Base-by-base conservation (phyloP, 2,797 vertebrate genomes). In the Toxotes lorentzi region DNA sequence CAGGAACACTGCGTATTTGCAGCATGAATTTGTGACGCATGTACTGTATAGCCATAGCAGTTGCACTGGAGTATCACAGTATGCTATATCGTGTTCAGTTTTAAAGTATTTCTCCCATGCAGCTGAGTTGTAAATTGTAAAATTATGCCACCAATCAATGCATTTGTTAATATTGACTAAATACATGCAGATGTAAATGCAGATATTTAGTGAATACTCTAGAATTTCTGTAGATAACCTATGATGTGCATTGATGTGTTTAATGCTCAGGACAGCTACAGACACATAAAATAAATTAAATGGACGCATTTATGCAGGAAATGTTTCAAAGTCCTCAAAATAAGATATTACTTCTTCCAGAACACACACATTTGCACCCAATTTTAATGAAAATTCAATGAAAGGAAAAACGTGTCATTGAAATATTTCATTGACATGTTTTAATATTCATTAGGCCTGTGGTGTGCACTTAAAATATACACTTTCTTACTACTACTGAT, bases 11-110 rank as follows among this genome's bases (percentile, higher is more conserved):
- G 63, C 5, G 43, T 48, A 35, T 72, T 45, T 76, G 57, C 54
- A 78, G 51, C 35, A 54, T 67, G n/a, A n/a, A 30, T 81, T 50
- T 73, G 17, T 68, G 21, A 54, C 35, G 47, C 47, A 65, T 54
- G 8, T 61, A 30, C 3, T 0, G 8, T 30, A 34, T 0, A 21
- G 13, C 21, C 27, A 12, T 13, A 8, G 19, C 38, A 57, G 32
- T 34, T 71, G 16, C n/a, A 48, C 13, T 73, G 27, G 43, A 69
- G 14, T 19, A 19, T 32, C 12, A 32, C 23, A 68, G 16, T 8
- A 45, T 73, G 58, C 13, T 48, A 5, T 34, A 10, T 10, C 4
- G 19, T 2, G 8, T 70, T 1, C 24, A 0, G 14, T 34, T 72
- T 47, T 34, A 24, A 16, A 48, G 2, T 11, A 27, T 66, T 16